phyloP scores from a whole-genome alignment of 2,888 invertebrate species.

The Neria commutata region DNA sequence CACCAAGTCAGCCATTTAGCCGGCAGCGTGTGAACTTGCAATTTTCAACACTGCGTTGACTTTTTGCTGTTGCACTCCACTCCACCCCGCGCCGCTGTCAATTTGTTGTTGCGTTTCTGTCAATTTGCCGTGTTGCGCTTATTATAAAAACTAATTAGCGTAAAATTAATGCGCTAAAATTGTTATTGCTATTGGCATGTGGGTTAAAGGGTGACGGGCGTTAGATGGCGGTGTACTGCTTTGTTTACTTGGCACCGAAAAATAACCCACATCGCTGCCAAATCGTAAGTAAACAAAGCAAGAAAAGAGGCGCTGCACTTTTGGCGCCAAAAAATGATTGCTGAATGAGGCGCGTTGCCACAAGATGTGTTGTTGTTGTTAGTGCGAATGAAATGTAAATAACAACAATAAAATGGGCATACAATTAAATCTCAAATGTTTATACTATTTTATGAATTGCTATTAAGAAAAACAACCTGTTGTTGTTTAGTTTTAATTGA shows the following conservation, averaged over 20 bases:
- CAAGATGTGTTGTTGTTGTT: too few species aligned
- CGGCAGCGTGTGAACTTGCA: background rate
- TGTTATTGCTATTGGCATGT: conserved; percentile 11
- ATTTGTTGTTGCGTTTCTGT: background rate
- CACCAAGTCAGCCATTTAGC: background rate
- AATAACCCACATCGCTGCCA: conserved; percentile 20
- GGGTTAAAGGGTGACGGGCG: too few species aligned
- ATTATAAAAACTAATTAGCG: background rate
- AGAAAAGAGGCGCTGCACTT: too few species aligned
- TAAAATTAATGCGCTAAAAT: conserved; percentile 9
- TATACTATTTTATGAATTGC: background rate
- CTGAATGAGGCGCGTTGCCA: too few species aligned
- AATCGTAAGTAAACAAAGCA: conserved; percentile 30
- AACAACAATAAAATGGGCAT: too few species aligned
- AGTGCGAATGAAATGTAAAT: too few species aligned
- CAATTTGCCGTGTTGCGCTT: background rate
- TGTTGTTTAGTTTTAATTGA: conserved; percentile 10
- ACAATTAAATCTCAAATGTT: background rate
- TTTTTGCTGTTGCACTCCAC: background rate
- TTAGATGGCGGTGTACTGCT: conserved; percentile 33
- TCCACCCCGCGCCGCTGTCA: background rate
- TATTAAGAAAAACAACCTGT: background rate
- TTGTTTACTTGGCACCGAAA: conserved; percentile 33
- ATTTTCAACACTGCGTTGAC: too few species aligned
- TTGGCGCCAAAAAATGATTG: too few species aligned